Evolutionary conservation across 2,888 invertebrate species (phyloP).

Genomic region (Cybosia mesomella): DNA sequence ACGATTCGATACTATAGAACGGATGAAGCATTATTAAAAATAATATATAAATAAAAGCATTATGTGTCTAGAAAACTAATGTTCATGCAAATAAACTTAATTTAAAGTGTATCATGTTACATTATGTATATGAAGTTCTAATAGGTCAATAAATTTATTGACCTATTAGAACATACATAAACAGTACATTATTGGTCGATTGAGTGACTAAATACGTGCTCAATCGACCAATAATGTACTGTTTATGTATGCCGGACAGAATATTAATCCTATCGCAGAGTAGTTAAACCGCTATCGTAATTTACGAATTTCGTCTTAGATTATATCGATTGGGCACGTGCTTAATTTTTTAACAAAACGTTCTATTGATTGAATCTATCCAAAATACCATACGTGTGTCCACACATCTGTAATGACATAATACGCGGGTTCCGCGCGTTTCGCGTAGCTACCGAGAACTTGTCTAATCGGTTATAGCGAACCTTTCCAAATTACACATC

Average conservation of each 20-base stretch:
- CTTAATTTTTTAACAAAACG: conserved; percentile 33
- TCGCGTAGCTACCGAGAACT: conserved; percentile 81
- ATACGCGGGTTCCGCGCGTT: conserved; percentile 67
- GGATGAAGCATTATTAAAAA: background rate
- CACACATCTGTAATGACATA: conserved; percentile 79
- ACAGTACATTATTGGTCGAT: too few relatives aligned
- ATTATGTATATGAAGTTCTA: conserved; percentile 22
- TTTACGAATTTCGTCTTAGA: conserved; percentile 18
- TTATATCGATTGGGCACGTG: conserved; percentile 35
- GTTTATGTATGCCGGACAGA: conserved; percentile 30
- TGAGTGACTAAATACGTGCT: conserved; percentile 4
- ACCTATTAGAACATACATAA: too few relatives aligned
- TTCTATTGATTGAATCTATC: conserved; percentile 38
- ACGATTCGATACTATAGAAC: background rate
- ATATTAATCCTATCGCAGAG: conserved; percentile 30
- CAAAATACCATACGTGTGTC: conserved; percentile 57
- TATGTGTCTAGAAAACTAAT: background rate
- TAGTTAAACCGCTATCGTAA: conserved; percentile 30
- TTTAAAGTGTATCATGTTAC: conserved; percentile 14
- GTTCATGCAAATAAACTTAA: background rate
- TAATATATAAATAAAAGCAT: too few relatives aligned
- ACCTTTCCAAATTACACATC: conserved; percentile 83
- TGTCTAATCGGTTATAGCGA: conserved; percentile 83
- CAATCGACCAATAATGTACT: conserved; percentile 8
- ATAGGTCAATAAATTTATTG: conserved; percentile 19